Evolutionary conservation across 2,797 vertebrate species (phyloP), one percentile per base, ranked within the genome.

Genomic region (Artibeus lituratus): DNA sequence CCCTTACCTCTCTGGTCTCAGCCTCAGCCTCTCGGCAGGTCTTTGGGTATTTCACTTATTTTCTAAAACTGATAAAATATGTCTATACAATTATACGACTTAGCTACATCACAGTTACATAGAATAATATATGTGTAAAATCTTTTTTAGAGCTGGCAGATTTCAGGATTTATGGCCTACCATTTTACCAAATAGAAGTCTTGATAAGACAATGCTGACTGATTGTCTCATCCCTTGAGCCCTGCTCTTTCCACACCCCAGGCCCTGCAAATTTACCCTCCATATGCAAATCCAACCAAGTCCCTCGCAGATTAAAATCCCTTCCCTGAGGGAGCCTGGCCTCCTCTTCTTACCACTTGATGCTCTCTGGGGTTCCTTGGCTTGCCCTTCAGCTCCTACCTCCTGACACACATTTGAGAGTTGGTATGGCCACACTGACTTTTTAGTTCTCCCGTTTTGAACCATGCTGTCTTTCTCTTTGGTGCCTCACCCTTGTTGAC

Each of bases 171-270:
- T 70, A 22, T 78, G 47, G 15, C 29, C 24, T 87, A 51, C 6
- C 44, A 93, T 81, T 94, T 73, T 94, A 53, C 10, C 57, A 86
- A 93, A 59, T 49, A 35, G 51, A 77, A 82, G 29, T 83, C 42
- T 42, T 21, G 16, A 19, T 32, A 22, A 22, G 42, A 39, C 35
- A 51, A 22, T 26, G 24, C 21, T 35, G 37, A 24, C 35, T 6
- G 7, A 51, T 39, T 14, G 57, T 59, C 57, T 59, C 49, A 73
- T 11, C 24, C 37, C 19, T 24, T 5, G 12, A 10, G 14, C 15
- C 4, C 29, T 47, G n/a, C 35, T 86, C 12, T 67, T 8, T 44
- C 65, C 19, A 29, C 1, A 0, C 39, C 14, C 67, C 15, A 59
- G 74, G 22, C 5, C 24, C 62, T 32, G 2, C 70, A 74, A 80